phyloP scores from a whole-genome alignment of 2,888 invertebrate species.

The Drosophila fungiperda region DNA sequence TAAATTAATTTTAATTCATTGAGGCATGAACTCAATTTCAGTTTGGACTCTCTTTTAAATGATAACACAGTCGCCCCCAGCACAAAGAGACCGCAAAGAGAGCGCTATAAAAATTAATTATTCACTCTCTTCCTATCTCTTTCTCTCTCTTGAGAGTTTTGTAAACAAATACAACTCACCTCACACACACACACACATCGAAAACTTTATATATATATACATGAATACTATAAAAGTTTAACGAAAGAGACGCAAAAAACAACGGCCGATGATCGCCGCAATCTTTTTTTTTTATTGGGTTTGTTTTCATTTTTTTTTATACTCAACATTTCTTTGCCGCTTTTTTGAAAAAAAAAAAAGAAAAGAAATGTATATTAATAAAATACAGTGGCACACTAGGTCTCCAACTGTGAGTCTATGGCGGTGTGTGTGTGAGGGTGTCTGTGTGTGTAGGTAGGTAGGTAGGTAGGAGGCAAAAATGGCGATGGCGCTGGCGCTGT shows the following conservation, averaged over 20 bases:
- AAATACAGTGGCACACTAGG: conserved; percentile 44
- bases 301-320: conserved; percentile 33
- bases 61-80: conserved; percentile 24
- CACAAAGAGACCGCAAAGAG: background rate
- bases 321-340: conserved; percentile 40
- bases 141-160: conserved; percentile 33
- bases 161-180: conserved; percentile 31
- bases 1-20: conserved; percentile 14
- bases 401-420: conserved; percentile 15
- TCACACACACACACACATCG: conserved; percentile 7
- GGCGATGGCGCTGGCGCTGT: conserved; percentile 22
- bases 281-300: conserved; percentile 34
- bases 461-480: conserved; percentile 36
- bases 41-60: conserved; percentile 46
- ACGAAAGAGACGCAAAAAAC: conserved; percentile 46
- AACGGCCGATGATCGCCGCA: conserved; percentile 54
- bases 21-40: conserved; percentile 6
- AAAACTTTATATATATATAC: background rate
- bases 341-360: conserved; percentile 9
- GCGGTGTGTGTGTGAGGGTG: background rate
- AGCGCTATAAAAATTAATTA: conserved; percentile 1
- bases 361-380: background rate
- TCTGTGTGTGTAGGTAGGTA: conserved; percentile 8
- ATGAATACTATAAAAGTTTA: conserved; percentile 19
- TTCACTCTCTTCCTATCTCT: background rate